These are phyloP conservation scores for Botia kubotai DNA, from an alignment of 2,797 vertebrate species.

Conservation along the genomic window DNA sequence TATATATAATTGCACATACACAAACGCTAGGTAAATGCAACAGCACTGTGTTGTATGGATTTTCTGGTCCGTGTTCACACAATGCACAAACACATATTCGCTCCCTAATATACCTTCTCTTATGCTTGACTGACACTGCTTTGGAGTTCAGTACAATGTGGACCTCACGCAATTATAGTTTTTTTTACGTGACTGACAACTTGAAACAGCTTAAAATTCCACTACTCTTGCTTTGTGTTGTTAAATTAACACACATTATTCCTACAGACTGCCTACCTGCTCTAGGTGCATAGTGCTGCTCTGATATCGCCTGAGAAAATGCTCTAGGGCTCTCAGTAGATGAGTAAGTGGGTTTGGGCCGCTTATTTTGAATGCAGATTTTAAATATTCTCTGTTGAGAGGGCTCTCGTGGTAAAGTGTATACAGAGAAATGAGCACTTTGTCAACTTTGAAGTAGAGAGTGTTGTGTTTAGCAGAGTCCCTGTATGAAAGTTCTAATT, in stretches of 20 bases:
- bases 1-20: too few relatives aligned
- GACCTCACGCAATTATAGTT: too few relatives aligned
- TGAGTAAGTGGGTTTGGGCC: constrained; percentile 38
- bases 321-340: constrained; percentile 35
- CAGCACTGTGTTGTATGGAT: too few relatives aligned
- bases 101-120: too few relatives aligned
- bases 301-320: constrained; percentile 27
- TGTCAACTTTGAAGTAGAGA: neutral
- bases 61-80: too few relatives aligned
- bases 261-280: neutral
- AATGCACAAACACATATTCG: too few relatives aligned
- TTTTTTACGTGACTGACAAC: too few relatives aligned
- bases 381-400: constrained; percentile 4
- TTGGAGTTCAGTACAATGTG: too few relatives aligned
- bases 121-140: too few relatives aligned
- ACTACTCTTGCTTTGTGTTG: too few relatives aligned
- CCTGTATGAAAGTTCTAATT: neutral
- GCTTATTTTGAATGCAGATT: constrained; percentile 23
- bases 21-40: too few relatives aligned
- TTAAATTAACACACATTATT: neutral
- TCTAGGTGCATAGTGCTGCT: neutral
- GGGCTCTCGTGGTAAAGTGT: constrained; percentile 2
- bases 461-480: neutral
- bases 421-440: constrained; percentile 6
- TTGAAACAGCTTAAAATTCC: too few relatives aligned